These are phyloP conservation scores for Scaptomyza caliginosa DNA, from an alignment of 2,888 invertebrate species.

Conservation along the genomic window DNA sequence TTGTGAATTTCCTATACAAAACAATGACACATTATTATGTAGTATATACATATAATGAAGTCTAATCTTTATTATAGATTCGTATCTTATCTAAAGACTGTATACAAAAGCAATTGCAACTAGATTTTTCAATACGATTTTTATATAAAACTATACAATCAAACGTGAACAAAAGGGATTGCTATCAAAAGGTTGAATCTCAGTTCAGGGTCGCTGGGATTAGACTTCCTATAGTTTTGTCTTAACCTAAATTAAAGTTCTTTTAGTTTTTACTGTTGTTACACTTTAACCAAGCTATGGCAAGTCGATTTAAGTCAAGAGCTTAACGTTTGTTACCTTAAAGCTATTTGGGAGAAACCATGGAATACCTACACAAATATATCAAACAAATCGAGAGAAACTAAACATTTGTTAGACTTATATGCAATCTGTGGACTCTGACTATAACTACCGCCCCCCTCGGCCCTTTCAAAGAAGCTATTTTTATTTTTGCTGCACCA, in stretches of 20 bases:
- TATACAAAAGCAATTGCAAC: conserved; percentile 10
- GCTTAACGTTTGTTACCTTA: background rate
- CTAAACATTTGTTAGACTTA: too few species aligned
- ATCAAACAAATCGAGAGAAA: too few species aligned
- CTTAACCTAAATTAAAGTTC: background rate
- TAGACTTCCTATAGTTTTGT: background rate
- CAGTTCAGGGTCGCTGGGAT: conserved; percentile 16
- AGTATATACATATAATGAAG: background rate
- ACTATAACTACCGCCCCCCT: conserved; percentile 29
- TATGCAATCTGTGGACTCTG: conserved; percentile 6
- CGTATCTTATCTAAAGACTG: conserved; percentile 26
- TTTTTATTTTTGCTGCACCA: conserved; percentile 34
- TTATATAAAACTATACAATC: background rate
- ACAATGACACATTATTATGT: background rate
- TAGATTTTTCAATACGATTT: background rate
- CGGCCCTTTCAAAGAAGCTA: background rate
- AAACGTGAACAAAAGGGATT: background rate
- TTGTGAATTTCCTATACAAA: conserved; percentile 1
- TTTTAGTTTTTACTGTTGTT: background rate
- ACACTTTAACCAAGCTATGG: background rate
- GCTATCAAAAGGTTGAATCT: conserved; percentile 25
- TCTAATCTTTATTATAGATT: conserved; percentile 13
- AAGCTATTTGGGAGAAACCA: too few species aligned
- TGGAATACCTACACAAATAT: too few species aligned
- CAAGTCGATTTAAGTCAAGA: conserved; percentile 3